These are phyloP conservation scores for Cordilura impudica DNA, from an alignment of 2,888 invertebrate species.

Conservation along the genomic window DNA sequence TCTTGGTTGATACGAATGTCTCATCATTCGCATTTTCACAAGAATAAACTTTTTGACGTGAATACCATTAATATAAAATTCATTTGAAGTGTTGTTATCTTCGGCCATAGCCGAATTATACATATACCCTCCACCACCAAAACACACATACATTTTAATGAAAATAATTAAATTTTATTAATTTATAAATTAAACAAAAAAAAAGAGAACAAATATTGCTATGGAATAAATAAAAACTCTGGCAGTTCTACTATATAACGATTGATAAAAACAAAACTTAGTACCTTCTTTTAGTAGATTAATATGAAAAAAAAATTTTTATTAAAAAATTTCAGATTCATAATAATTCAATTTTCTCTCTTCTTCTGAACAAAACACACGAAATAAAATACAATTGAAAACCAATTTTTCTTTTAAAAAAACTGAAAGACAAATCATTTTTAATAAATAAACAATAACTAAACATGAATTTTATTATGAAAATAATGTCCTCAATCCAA, in stretches of 20 bases:
- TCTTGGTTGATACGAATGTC: too few relatives aligned
- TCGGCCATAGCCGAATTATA: not conserved
- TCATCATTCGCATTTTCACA: too few relatives aligned
- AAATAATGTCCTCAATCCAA: constrained; percentile 1
- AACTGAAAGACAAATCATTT: not conserved
- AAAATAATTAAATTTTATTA: too few relatives aligned
- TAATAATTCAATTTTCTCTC: not conserved
- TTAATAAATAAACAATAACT: not conserved
- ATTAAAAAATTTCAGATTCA: too few relatives aligned
- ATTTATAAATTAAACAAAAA: too few relatives aligned
- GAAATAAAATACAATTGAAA: not conserved
- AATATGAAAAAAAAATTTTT: not conserved
- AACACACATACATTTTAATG: too few relatives aligned
- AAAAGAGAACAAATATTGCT: not conserved
- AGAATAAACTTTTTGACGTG: too few relatives aligned
- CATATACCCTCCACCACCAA: not conserved
- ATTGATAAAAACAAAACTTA: not conserved
- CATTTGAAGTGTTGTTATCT: not conserved
- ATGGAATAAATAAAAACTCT: not conserved
- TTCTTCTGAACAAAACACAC: too few relatives aligned
- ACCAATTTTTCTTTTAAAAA: not conserved
- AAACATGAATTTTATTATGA: not conserved
- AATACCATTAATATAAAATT: too few relatives aligned
- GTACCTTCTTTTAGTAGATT: not conserved
- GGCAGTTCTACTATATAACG: not conserved